Conservation (phyloP, 2,888 invertebrate genomes). For the Griposia aprilina region DNA sequence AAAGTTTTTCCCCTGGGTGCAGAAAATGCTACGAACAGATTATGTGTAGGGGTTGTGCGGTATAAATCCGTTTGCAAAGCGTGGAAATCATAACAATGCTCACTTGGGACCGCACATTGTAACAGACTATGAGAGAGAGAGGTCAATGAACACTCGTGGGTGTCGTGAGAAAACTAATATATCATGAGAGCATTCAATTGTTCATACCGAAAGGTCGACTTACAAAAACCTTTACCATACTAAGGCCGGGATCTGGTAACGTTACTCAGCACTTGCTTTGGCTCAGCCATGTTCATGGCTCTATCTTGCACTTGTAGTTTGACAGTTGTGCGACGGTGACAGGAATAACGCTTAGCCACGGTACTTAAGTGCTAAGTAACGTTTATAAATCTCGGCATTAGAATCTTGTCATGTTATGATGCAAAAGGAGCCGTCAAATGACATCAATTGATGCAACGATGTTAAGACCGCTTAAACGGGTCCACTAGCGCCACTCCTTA, state of each 20-base stretch:
- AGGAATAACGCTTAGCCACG: background rate
- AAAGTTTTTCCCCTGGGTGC: background rate
- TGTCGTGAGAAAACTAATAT: constrained; percentile 15
- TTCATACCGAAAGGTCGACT: background rate
- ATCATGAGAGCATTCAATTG: constrained; percentile 4
- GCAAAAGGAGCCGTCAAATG: background rate
- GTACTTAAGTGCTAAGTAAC: background rate
- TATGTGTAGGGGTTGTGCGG: constrained; percentile 13
- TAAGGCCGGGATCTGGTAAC: background rate
- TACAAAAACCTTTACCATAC: background rate
- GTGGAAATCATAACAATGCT: constrained; percentile 50
- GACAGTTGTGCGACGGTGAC: background rate
- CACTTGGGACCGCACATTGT: constrained; percentile 33
- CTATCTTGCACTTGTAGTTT: background rate
- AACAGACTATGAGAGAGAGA: constrained; percentile 11
- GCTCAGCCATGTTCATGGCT: background rate
- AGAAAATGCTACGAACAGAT: constrained; percentile 23
- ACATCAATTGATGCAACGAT: background rate
- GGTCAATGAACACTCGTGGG: constrained; percentile 24
- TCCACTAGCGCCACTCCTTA: no score
- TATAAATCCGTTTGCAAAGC: constrained; percentile 41
- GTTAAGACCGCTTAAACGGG: no score
- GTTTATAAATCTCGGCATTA: background rate
- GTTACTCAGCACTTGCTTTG: background rate
- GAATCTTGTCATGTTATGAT: background rate